Percentiles rank a stretch among this genome's conserved stretches.
Evolutionary conservation across 1,140 invertebrate genomes (phyloP).

Genomic region (Anthonomus grandis): DNA sequence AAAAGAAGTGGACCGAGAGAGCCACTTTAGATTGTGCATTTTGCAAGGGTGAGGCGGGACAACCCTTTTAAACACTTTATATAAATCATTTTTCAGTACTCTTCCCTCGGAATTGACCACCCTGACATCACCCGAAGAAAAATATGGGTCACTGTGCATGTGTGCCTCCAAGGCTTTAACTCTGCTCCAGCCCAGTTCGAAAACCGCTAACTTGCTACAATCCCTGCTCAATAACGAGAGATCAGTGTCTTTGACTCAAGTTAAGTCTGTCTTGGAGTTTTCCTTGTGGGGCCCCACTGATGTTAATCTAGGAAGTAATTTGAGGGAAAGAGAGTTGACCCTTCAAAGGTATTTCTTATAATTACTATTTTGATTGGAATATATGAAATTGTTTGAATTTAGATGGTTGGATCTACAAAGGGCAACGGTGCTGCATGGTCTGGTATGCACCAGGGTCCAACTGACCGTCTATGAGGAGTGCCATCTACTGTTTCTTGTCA

Average conservation of each 20-base stretch:
- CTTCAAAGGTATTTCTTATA: conserved; percentile 54
- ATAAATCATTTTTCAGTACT: conserved; percentile 48
- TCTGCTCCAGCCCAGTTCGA: conserved; percentile 54
- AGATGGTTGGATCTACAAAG: conserved; percentile 80
- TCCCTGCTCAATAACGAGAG: conserved; percentile 67
- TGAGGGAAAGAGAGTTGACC: conserved; percentile 64
- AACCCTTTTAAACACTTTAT: not conserved
- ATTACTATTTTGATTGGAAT: not conserved
- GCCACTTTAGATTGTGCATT: conserved; percentile 63
- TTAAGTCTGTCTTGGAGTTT: conserved; percentile 76
- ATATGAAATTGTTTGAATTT: not conserved
- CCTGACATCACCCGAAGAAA: conserved; percentile 55
- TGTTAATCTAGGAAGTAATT: conserved; percentile 61
- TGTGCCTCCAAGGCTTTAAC: conserved; percentile 70
- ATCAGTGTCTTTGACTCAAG: conserved; percentile 65
- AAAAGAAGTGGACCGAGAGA: conserved; percentile 55
- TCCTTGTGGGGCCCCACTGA: conserved; percentile 82
- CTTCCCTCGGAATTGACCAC: conserved; percentile 51
- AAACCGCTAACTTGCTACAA: conserved; percentile 62
- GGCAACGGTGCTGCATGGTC: conserved; percentile 73
- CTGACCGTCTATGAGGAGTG: conserved; percentile 74
- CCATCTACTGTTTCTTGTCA: conserved; percentile 75
- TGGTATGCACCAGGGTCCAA: conserved; percentile 70
- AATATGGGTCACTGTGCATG: conserved; percentile 70
- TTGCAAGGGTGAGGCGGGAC: conserved; percentile 63